phyloP scores from a whole-genome alignment of 2,113 vertebrate species.

The Diphyllodes magnificus region DNA sequence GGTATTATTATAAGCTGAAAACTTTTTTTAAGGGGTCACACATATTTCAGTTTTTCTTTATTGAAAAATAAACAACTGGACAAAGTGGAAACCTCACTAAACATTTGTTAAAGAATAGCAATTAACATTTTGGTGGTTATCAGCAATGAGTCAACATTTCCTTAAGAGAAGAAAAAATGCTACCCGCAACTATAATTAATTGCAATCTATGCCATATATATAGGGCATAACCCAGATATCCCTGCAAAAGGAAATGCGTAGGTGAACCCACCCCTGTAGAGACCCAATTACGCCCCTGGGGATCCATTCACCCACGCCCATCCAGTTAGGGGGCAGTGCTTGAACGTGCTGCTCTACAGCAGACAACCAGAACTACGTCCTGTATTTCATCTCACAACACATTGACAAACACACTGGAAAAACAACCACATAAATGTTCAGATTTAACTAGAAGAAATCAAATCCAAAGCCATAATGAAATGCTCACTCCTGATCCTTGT shows the following conservation, averaged over 20 bases:
- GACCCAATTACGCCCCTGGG: not conserved
- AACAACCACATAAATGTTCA: not conserved
- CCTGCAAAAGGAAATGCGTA: not conserved
- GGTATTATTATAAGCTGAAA: not conserved
- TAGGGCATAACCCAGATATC: not conserved
- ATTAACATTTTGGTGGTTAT: not conserved
- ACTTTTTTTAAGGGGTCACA: not conserved
- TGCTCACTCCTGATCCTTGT: not conserved
- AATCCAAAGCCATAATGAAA: not conserved
- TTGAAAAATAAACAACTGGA: not conserved
- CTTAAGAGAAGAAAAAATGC: not conserved
- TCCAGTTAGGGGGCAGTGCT: not conserved
- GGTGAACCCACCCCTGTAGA: not conserved
- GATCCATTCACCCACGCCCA: not conserved
- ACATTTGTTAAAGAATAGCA: not conserved
- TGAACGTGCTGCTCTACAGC: not conserved
- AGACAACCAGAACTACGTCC: not conserved
- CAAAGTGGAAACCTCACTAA: not conserved
- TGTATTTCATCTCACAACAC: not conserved
- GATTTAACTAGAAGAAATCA: not conserved
- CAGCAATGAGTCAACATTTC: not conserved
- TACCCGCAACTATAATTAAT: not conserved
- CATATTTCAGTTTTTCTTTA: not conserved
- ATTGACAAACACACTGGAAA: not conserved
- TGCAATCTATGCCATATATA: not conserved